Percentiles rank a stretch among this genome's conserved stretches.
Conservation (phyloP, 2,113 vertebrate species). For the rabbit (Oryctolagus cuniculus) region mOryCun1.1 NC_091432.1:69354001-69354500, state of each 20-base stretch:
- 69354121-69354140: constrained; percentile 65
- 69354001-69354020: constrained; percentile 59
- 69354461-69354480: background rate
- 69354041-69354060: constrained; percentile 75
- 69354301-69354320: background rate
- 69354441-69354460: background rate
- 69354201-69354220: constrained; percentile 69
- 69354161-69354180: constrained; percentile 65
- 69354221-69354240: constrained; percentile 64
- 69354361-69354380: background rate
- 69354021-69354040: constrained; percentile 76
- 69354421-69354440: background rate
- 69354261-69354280: background rate
- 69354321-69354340: background rate
- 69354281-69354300: constrained; percentile 18
- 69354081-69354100: constrained; percentile 77
- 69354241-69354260: constrained; percentile 53
- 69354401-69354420: background rate
- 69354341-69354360: background rate
- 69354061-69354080: constrained; percentile 67
- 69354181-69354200: constrained; percentile 74
- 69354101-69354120: constrained; percentile 56
- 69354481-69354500: background rate
- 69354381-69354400: background rate
- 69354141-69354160: constrained; percentile 9